Conservation (phyloP, 2,113 vertebrate genomes). For the Mesocricetus auratus region DNA sequence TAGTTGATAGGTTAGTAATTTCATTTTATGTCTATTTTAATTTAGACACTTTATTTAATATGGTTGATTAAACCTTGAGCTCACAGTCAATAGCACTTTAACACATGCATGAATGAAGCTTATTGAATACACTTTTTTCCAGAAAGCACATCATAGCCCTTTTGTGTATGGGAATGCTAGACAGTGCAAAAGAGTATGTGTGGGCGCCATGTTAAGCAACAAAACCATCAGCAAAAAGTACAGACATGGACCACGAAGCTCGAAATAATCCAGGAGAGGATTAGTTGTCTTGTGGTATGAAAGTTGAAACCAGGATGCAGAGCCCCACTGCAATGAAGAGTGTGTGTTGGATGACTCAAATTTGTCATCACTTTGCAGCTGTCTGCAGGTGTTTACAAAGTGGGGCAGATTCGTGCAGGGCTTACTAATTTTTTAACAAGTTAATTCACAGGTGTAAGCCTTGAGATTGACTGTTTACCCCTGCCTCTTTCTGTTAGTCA, state of each 20-base stretch:
- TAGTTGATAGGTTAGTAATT: background rate
- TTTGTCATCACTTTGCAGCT: background rate
- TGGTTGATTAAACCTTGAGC: conserved; percentile 7
- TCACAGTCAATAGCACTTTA: background rate
- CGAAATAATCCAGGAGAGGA: background rate
- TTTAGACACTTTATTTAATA: conserved; percentile 33
- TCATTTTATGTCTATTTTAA: conserved; percentile 7
- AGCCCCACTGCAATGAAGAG: background rate
- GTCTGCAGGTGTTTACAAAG: background rate
- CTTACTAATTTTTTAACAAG: background rate
- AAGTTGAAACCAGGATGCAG: background rate
- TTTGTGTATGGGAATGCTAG: conserved; percentile 2
- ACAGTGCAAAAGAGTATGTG: background rate
- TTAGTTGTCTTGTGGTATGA: background rate
- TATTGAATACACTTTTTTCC: background rate
- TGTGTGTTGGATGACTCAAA: background rate
- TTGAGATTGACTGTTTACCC: background rate
- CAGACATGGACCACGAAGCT: background rate
- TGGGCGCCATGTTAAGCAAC: background rate
- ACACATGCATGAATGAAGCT: background rate
- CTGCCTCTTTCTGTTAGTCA: background rate
- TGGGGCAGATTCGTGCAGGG: background rate
- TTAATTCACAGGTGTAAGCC: background rate
- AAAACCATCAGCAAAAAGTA: conserved; percentile 6
- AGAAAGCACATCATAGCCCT: background rate